phyloP scores from a whole-genome alignment of 2,797 vertebrate genomes.

The Megaceryle alcyon region DNA sequence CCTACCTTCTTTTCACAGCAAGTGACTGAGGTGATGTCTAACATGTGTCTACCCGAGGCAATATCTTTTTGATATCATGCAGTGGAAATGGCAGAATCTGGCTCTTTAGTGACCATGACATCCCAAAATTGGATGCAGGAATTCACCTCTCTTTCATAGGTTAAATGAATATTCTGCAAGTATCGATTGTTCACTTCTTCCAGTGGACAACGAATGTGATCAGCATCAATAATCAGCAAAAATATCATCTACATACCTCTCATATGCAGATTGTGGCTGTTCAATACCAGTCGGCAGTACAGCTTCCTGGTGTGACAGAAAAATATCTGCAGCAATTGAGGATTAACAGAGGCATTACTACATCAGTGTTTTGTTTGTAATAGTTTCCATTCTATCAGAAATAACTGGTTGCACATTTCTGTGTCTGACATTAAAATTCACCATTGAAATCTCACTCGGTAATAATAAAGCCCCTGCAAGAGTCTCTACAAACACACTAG shows the following conservation, averaged over 20 bases:
- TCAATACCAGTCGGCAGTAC: background rate
- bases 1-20: background rate
- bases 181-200: constrained; percentile 59
- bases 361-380: constrained; percentile 58
- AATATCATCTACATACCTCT: constrained; percentile 41
- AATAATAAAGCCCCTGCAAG: constrained; percentile 84
- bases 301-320: constrained; percentile 46
- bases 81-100: constrained; percentile 40
- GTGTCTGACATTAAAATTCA: constrained; percentile 71
- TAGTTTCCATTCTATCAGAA: constrained; percentile 64
- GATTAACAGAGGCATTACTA: constrained; percentile 47
- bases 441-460: constrained; percentile 57
- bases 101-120: constrained; percentile 50
- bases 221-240: constrained; percentile 52
- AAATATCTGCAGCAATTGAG: constrained; percentile 54
- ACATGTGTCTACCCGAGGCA: background rate
- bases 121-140: constrained; percentile 58
- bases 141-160: constrained; percentile 57
- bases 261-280: constrained; percentile 15
- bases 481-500: constrained; percentile 81
- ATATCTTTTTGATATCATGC: background rate
- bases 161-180: constrained; percentile 66
- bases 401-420: constrained; percentile 66
- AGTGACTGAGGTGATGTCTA: background rate
- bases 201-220: constrained; percentile 62